Base-by-base conservation (phyloP, 2,797 vertebrate species). In the Melanotaenia maccullochi region DNA sequence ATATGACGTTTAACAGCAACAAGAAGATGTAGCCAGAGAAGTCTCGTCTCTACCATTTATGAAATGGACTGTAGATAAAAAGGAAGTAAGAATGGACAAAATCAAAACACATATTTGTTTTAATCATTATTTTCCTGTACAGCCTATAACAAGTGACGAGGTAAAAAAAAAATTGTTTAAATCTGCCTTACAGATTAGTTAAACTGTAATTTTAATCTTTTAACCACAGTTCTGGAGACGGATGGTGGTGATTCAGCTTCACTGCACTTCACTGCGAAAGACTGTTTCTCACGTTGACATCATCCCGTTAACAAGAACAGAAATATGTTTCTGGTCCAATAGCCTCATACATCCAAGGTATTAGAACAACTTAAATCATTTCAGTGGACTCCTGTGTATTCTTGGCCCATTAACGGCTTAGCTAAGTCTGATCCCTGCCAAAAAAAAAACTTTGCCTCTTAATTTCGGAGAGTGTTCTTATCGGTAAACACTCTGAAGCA, bases 391-490 rank as follows among this genome's bases (percentile, higher is more conserved):
- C 60, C 38, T 33, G 65, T 66, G 65, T 28, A 51, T 75, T 65
- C 47, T 59, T 58, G 54, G 68, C 71, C 80, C 81, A 85, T 88
- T 85, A 85, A 78, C 25, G 25, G 83, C 75, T 90, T 82, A 85
- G 54, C 61, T 38, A 71, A 77, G 64, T 65, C 65, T 60, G 42
- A 69, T 76, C 79, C 55, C 32, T 13, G 7, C 64, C 20, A 35
- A 62, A 68, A 40, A 28, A 28, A 62, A 68, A 40, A 22, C 20
- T 25, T 32, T 42, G 60, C 71, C 70, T 61, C 56, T 56, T 65
- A 38, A 68, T 62, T 38, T 67, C 52, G 51, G 22, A 65, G 68
- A 32, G 52, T 36, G 20, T 69, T 71, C 76, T 75, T 68, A 32
- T 65, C 72, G 47, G 57, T 42, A 30, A 28, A 16, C 42, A 32